Conservation (phyloP, 2,113 vertebrate genomes). For the Chaetura pelagica region DNA sequence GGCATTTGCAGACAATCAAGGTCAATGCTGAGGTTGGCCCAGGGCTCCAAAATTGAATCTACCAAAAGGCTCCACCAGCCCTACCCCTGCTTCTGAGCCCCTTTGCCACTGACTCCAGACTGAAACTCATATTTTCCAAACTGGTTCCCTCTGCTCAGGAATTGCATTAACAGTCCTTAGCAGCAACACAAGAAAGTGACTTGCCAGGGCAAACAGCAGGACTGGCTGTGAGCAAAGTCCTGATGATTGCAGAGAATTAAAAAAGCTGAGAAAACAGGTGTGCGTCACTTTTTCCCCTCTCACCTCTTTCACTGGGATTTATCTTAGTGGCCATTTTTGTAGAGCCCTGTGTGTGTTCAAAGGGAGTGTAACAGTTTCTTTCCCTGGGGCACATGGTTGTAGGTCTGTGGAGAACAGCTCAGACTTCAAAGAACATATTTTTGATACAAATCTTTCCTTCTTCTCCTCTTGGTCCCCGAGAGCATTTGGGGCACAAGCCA, state of each 20-base stretch:
- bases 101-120: background rate
- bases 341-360: background rate
- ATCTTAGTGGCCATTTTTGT: background rate
- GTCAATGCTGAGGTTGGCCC: background rate
- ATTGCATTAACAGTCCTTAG: background rate
- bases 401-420: background rate
- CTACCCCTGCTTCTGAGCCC: background rate
- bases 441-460: slow-evolving; percentile 11
- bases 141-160: background rate
- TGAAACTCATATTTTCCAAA: background rate
- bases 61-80: background rate
- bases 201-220: slow-evolving; percentile 9
- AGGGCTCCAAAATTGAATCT: background rate
- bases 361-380: background rate
- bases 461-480: background rate
- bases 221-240: background rate
- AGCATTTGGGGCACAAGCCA: background rate
- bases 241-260: background rate
- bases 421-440: background rate
- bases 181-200: background rate
- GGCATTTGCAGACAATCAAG: background rate
- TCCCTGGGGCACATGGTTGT: background rate
- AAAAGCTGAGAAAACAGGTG: background rate
- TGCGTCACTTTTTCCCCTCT: background rate
- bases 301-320: background rate